These are phyloP conservation scores for Pseudochromis fuscus DNA, from an alignment of 2,797 vertebrate genomes.

Conservation along the genomic window DNA sequence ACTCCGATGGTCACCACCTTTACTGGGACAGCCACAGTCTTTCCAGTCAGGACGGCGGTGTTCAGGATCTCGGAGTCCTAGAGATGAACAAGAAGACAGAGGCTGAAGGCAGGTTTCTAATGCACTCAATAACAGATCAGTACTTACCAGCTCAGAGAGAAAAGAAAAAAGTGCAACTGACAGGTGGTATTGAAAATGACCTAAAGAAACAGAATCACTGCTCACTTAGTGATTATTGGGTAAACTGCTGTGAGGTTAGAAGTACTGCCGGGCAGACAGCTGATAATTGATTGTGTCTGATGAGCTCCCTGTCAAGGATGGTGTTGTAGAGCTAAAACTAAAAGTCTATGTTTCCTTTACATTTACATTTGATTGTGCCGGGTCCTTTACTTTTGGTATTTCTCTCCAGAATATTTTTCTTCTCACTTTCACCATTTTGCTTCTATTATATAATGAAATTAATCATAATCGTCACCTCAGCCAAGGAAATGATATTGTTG, in stretches of 20 bases:
- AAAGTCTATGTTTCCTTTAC: slow-evolving; percentile 9
- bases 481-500: too few species aligned
- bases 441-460: not conserved
- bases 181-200: slow-evolving; percentile 26
- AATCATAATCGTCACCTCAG: not conserved
- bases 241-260: slow-evolving; percentile 33
- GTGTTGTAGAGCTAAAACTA: not conserved
- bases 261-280: slow-evolving; percentile 10
- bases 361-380: not conserved
- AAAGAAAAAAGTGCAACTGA: slow-evolving; percentile 2
- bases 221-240: slow-evolving; percentile 33
- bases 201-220: slow-evolving; percentile 12
- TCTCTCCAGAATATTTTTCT: not conserved
- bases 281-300: slow-evolving; percentile 35
- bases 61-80: slow-evolving; percentile 95
- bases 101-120: slow-evolving; percentile 1
- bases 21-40: slow-evolving; percentile 91
- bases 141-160: slow-evolving; percentile 4
- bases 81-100: slow-evolving; percentile 18
- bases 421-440: slow-evolving; percentile 6
- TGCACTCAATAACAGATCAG: slow-evolving; percentile 7
- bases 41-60: slow-evolving; percentile 94
- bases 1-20: slow-evolving; percentile 92
- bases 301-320: slow-evolving; percentile 11
- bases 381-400: not conserved